Evolutionary conservation across 2,888 invertebrate genomes (phyloP), one percentile per base, ranked within the genome.

Genomic region (Acleris cristana): DNA sequence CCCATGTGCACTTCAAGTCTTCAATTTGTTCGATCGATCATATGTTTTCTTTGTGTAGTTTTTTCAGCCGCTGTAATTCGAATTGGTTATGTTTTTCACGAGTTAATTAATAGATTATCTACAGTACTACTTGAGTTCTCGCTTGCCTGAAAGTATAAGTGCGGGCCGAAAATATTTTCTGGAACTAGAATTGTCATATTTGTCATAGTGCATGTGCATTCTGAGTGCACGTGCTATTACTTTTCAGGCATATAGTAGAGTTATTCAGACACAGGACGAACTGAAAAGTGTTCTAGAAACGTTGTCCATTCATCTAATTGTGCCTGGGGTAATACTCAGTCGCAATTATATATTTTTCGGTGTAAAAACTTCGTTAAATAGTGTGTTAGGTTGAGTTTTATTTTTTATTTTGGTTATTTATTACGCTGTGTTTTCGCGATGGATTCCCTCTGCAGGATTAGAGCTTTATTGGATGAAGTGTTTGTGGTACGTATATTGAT

Each of bases 31-130:
- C 91, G 87, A 92, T 92, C 92, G 92, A 92, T 92, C 92, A 92
- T 92, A 92, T 92, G 92, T 92, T 92, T 92, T 92, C 92, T 92
- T 92, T 92, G 92, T 92, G 89, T 90, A 89, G 88, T 87, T 90
- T 90, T 90, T 89, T 90, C 89, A 90, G 90, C 89, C 87, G 88
- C 90, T 90, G 89, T 88, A 87, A 88, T 90, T 91, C 89, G 88
- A 91, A 90, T 88, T 89, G 83, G 86, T 86, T 89, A 85, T 79
- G 80, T 81, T 82, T 79, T 86, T 86, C 81, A 80, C 80, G 77
- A 80, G 79, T 76, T 78, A 72, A 54, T 51, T 62, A 14, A 45
- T 19, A 53, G 55, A 65, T 56, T 66, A 59, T 30, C 48, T 23
- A 57, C 48, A 64, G 26, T 58, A 34, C n/a, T 57, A 53, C 40